These are phyloP conservation scores for Pardosa pseudoannulata DNA, from an alignment of 2,888 invertebrate genomes.

Conservation along the genomic window DNA sequence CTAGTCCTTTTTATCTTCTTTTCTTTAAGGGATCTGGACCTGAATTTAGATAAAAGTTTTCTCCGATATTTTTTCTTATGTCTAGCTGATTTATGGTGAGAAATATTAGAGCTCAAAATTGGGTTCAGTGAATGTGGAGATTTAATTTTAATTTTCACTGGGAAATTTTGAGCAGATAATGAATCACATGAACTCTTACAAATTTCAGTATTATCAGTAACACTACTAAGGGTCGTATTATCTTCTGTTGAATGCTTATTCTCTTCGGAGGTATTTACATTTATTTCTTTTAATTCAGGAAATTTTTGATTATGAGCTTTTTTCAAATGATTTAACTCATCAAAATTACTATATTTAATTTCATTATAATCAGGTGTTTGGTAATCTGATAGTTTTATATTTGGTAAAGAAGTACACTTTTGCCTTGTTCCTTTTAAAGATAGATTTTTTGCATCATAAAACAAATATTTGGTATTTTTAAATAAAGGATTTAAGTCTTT, in stretches of 20 bases:
- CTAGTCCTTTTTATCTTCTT: background rate
- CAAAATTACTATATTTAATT: background rate
- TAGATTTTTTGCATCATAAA: background rate
- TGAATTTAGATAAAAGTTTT: background rate
- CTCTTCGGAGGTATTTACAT: background rate
- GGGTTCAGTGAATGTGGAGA: too few relatives aligned
- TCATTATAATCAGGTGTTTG: background rate
- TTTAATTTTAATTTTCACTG: background rate
- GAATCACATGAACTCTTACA: background rate
- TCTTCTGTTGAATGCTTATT: background rate
- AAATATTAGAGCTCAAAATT: too few relatives aligned
- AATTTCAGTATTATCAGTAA: background rate
- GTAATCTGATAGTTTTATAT: background rate
- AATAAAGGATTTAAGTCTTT: background rate
- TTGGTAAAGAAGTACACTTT: background rate
- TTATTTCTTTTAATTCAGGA: too few relatives aligned
- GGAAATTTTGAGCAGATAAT: conserved; percentile 4
- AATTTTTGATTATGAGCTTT: too few relatives aligned
- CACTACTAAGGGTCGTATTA: background rate
- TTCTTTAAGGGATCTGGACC: background rate
- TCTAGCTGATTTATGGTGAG: background rate
- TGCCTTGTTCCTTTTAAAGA: background rate
- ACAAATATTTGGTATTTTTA: background rate
- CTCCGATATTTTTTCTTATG: background rate
- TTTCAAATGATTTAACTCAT: background rate